Base-by-base conservation (phyloP, 2,113 vertebrate genomes). In the Vimba vimba region DNA sequence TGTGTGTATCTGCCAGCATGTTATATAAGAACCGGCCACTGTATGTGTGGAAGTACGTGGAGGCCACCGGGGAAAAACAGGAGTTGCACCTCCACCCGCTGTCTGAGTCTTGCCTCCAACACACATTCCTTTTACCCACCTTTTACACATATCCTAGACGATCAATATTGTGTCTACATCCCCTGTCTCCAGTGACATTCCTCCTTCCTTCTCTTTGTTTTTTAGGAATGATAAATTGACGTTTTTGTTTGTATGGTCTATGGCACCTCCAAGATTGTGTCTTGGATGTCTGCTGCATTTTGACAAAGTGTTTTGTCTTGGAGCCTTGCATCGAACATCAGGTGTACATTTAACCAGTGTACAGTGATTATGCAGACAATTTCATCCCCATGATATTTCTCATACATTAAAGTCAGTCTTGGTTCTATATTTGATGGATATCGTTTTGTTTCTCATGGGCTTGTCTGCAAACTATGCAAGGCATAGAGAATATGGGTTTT, bases 11-110 rank as follows among this genome's bases (percentile, higher is more conserved):
- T 87, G 87, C 86, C 86, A 90, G 81, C 52, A 43, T 30, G 76
- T 87, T 90, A 86, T 90, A 88, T 88, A 91, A 91, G 83, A 88
- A 82, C 85, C 87, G 86, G 89, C 88, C 82, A 77, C 71, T 89
- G 82, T 66, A 74, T 87, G 87, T 86, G 84, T 84, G 57, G 79
- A n/a, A n/a, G 69, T 27, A 86, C 36, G 36, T 57, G 66, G 33
- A 59, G 50, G 50, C 50, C 50, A 83, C 47, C 4, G 21, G 21
- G 68, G 47, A 33, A 66, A 82, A 69, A 27, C 75, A 55, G 25
- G 47, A 77, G 75, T 36, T 73, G 66, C 43, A 33, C 23, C 78
- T 73, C 64, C 27, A 45, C 27, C 78, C 57, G 9, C 77, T 62
- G 57, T 78, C 79, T 55, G 43, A 39, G 55, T 79, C 64, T n/a